Evolutionary conservation across 2,797 vertebrate genomes (phyloP).

Genomic region (Phalanger gymnotis): DNA sequence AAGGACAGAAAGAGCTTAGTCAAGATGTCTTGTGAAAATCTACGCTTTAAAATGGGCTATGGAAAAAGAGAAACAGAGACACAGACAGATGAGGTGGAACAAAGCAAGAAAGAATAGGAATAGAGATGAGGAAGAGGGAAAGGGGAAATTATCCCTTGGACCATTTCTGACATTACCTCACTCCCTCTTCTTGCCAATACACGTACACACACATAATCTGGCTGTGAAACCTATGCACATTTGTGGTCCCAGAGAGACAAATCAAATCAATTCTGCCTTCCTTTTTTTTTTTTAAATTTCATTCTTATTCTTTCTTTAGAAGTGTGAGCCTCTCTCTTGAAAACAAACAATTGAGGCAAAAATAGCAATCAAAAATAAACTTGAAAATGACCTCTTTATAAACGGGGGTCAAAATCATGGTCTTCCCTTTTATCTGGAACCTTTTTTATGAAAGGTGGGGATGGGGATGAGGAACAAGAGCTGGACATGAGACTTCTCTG

Average conservation of each 20-base stretch:
- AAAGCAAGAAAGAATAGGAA: not conserved
- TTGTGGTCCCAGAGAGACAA: not conserved
- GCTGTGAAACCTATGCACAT: constrained; percentile 22
- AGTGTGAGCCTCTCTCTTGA: constrained; percentile 14
- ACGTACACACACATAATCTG: not conserved
- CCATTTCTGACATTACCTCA: not conserved
- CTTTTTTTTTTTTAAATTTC: constrained; percentile 45
- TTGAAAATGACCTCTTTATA: constrained; percentile 66
- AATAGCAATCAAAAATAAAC: constrained; percentile 62
- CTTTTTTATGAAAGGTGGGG: constrained; percentile 17
- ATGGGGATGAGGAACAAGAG: not conserved
- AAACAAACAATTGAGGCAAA: constrained; percentile 56
- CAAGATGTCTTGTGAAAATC: no score
- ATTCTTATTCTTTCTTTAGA: constrained; percentile 43
- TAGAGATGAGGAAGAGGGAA: not conserved
- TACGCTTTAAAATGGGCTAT: not conserved
- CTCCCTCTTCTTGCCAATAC: not conserved
- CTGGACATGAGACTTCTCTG: not conserved
- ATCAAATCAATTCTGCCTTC: constrained; percentile 32
- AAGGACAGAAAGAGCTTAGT: not conserved
- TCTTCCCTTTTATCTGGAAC: constrained; percentile 51
- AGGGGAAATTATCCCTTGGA: not conserved
- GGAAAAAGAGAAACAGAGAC: not conserved
- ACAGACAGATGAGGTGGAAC: not conserved
- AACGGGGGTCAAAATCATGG: constrained; percentile 52